Percentiles rank a stretch among this genome's conserved stretches.
phyloP scores from a whole-genome alignment of 2,888 invertebrate genomes.

The Peribatodes rhomboidaria region DNA sequence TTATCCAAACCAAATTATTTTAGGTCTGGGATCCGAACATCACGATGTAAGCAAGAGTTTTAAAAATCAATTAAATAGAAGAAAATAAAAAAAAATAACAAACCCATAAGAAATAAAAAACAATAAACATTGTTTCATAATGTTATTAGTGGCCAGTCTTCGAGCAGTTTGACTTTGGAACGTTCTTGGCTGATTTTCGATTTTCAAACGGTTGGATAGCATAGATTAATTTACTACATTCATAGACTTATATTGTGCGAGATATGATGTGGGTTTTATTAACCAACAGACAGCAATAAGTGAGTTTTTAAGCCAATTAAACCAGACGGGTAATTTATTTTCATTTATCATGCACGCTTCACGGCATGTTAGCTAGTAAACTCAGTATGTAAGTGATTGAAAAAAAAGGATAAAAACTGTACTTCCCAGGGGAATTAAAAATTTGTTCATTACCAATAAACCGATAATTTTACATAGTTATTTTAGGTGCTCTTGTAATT shows the following conservation, averaged over 20 bases:
- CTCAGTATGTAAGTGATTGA: constrained; percentile 16
- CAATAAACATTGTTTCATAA: no score
- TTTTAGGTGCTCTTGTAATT: no score
- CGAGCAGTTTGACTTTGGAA: no score
- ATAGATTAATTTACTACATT: neutral
- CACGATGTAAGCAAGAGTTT: no score
- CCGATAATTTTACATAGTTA: no score
- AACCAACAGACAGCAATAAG: constrained; percentile 18
- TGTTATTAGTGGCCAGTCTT: no score
- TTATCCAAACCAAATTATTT: no score
- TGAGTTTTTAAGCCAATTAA: constrained; percentile 32
- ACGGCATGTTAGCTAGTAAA: constrained; percentile 20
- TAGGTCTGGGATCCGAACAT: no score
- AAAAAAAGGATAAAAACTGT: constrained; percentile 10
- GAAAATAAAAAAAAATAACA: no score
- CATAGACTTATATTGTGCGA: neutral
- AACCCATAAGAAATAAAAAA: no score
- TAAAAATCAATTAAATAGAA: no score
- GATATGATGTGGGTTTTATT: constrained; percentile 1
- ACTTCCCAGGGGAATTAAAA: constrained; percentile 20
- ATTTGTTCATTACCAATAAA: neutral
- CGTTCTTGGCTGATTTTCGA: no score
- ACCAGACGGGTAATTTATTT: constrained; percentile 21
- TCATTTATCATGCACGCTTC: constrained; percentile 37
- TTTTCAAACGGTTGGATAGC: neutral